A percentile compares a stretch with the other conserved stretches of the same genome.
Evolutionary conservation across 2,797 vertebrate species (phyloP).

Genomic region (Falco rusticolus): DNA sequence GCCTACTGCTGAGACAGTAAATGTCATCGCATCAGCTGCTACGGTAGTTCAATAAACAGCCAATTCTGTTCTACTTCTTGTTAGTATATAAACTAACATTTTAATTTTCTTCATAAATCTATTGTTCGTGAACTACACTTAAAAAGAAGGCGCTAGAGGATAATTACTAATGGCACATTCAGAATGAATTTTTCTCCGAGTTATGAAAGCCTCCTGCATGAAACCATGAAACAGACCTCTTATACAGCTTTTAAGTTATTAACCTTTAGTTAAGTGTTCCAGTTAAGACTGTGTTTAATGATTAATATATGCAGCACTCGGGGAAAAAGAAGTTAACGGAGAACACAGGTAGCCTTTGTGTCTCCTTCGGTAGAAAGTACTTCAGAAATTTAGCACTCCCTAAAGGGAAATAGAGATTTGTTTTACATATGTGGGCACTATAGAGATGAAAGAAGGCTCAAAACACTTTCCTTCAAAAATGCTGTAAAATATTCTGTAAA

Average conservation of each 20-base stretch:
- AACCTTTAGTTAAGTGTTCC: slow-evolving; percentile 26
- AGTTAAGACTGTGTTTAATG: slow-evolving; percentile 32
- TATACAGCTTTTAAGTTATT: not conserved
- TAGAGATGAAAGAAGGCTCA: not conserved
- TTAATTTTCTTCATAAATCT: not conserved
- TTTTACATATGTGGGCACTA: not conserved
- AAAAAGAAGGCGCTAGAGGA: not conserved
- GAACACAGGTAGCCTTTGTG: not conserved
- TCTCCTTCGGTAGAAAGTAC: not conserved
- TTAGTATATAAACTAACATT: not conserved
- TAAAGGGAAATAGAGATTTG: not conserved
- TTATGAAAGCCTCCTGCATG: not conserved
- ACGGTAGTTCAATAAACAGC: not conserved
- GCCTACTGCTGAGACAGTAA: not conserved
- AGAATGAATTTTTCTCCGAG: not conserved
- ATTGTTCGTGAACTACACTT: not conserved
- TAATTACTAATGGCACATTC: not conserved
- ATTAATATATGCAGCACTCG: slow-evolving; percentile 26
- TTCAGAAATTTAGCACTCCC: not conserved
- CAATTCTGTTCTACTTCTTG: not conserved
- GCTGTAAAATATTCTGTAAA: not conserved
- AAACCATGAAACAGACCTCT: not conserved
- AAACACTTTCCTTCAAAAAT: not conserved
- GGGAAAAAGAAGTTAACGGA: not conserved
- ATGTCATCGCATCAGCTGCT: not conserved